A percentile compares a stretch with the other conserved stretches of the same genome.
Evolutionary conservation across 64 coral and sea anemone species (phyloP).

Genomic region (Porites lutea): DNA sequence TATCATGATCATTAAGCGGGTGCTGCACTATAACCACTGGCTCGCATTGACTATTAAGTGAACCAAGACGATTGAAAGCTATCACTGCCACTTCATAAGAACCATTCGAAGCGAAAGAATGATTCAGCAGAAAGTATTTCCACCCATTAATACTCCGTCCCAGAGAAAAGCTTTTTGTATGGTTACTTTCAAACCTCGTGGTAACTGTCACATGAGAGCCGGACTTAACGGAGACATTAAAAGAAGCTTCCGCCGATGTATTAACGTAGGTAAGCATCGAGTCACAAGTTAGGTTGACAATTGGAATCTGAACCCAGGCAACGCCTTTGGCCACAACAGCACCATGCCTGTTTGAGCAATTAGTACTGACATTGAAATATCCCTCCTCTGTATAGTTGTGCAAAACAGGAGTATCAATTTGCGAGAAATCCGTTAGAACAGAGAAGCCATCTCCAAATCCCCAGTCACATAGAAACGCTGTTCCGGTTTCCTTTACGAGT

Average conservation of each 20-base stretch:
- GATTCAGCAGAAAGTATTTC: slow-evolving; percentile 8
- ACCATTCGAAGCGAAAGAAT: background rate
- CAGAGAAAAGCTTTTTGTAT: background rate
- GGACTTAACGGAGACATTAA: slow-evolving; percentile 16
- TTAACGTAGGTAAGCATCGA: background rate
- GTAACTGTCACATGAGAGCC: background rate
- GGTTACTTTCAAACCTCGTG: background rate
- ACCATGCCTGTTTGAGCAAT: slow-evolving; percentile 51
- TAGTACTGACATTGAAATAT: background rate
- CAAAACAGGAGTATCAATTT: background rate
- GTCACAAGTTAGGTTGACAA: slow-evolving; percentile 19
- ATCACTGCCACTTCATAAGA: background rate
- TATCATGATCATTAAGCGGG: slow-evolving; percentile 17
- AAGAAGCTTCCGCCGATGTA: background rate
- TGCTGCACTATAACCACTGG: slow-evolving; percentile 23
- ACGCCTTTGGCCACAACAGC: background rate
- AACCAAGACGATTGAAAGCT: slow-evolving; percentile 4
- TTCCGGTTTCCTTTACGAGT: slow-evolving; percentile 31
- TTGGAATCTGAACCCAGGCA: slow-evolving; percentile 55
- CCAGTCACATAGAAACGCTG: slow-evolving; percentile 73
- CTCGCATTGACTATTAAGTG: background rate
- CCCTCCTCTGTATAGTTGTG: slow-evolving; percentile 47
- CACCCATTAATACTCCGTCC: background rate
- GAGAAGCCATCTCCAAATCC: slow-evolving; percentile 36
- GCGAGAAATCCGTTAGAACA: slow-evolving; percentile 48